Conservation (phyloP, 2,113 vertebrate genomes). For the Heteronetta atricapilla region DNA sequence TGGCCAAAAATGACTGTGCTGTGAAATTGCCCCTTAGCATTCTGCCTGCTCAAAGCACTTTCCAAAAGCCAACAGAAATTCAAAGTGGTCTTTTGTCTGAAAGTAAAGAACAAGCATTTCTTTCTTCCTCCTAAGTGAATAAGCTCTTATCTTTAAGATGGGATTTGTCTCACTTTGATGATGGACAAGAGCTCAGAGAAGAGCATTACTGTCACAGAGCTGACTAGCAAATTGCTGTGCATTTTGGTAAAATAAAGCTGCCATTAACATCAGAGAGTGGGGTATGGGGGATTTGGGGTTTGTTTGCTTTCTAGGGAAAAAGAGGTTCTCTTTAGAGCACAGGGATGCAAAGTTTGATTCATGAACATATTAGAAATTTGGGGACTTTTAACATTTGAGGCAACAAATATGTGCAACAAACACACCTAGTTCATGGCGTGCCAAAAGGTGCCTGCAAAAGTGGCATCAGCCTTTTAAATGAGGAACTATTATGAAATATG, state of each 20-base stretch:
- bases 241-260: not conserved
- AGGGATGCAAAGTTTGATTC: not conserved
- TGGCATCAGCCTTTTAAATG: not conserved
- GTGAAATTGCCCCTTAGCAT: not conserved
- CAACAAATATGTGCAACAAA: not conserved
- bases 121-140: not conserved
- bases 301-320: not conserved
- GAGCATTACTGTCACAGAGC: not conserved
- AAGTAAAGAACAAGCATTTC: not conserved
- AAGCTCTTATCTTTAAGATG: not conserved
- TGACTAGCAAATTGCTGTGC: not conserved
- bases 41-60: not conserved
- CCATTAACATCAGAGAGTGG: not conserved
- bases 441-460: not conserved
- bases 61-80: not conserved
- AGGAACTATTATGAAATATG: not conserved
- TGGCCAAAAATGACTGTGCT: not conserved
- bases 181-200: not conserved
- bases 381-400: not conserved
- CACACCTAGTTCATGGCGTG: not conserved
- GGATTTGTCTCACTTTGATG: not conserved
- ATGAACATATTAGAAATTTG: not conserved
- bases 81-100: not conserved
- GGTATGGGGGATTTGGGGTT: not conserved
- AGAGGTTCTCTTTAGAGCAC: not conserved